Evolutionary conservation across 2,797 vertebrate genomes (phyloP), one percentile per base, ranked within the genome.

Genomic region (Artibeus jamaicensis): DNA sequence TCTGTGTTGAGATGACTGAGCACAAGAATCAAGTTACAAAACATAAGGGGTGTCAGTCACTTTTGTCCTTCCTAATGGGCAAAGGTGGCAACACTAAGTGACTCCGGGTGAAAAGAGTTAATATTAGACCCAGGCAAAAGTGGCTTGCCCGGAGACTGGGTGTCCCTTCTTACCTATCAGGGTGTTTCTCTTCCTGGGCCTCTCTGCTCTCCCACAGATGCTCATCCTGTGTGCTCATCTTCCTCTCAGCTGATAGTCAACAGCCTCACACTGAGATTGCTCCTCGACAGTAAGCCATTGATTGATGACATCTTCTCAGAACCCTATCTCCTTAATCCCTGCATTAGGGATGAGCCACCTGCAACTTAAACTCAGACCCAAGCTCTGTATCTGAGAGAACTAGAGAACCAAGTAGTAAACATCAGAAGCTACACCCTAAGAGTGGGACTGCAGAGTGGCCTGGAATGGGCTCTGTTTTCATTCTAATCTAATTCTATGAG

Each of bases 1-100:
- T n/a, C 18, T 44, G 34, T 22, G 48, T 93, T 65, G 78, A 9
- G 29, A 86, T 65, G 42, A 86, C 34, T 86, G 62, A 91, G 39
- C 15, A 53, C 12, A 92, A 94, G 26, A 89, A 86, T n/a, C 5
- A 94, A 73, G 7, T 85, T 90, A 92, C 21, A 81, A 85, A 82
- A 82, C 8, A 3, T 14, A 82, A 21, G 22, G 10, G 5, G 68
- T 57, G 29, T 55, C 32, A 82, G 29, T 55, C 32, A 82, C 10
- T 16, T 93, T 59, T 37, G 21, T 57, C 26, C 15, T 95, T 70
- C 22, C 7, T 95, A 78, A 62, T 83, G 55, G 42, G 37, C 32
- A 93, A 53, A 89, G 14, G 26, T 78, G 34, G 12, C 10, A 86
- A 86, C 24, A 89, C 68, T 77, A 91, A 85, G 29, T 55, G 11